These are phyloP conservation scores for Onychorhynchus coronatus DNA, from an alignment of 2,113 vertebrate genomes.

Conservation along the genomic window DNA sequence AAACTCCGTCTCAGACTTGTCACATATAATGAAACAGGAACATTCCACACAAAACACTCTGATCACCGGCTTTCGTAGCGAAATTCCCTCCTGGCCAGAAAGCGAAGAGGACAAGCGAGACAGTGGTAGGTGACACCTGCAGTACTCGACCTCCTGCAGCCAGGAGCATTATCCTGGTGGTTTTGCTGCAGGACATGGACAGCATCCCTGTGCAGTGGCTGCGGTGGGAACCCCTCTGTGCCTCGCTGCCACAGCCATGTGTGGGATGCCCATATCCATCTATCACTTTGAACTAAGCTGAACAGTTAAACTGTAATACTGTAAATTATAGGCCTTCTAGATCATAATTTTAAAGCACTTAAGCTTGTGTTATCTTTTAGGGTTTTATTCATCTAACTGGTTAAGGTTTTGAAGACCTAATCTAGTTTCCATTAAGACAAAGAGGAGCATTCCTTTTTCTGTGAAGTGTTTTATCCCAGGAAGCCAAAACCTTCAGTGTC, in stretches of 20 bases:
- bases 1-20: background rate
- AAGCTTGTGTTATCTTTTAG: background rate
- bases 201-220: rapidly evolving
- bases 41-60: slow-evolving; percentile 14
- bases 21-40: slow-evolving; percentile 34
- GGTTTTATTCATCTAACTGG: slow-evolving; percentile 1
- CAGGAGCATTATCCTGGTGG: background rate
- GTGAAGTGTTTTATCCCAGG: background rate
- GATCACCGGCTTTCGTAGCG: background rate
- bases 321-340: background rate
- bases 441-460: background rate
- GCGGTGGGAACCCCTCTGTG: background rate
- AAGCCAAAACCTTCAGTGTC: background rate
- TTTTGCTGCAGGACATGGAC: background rate
- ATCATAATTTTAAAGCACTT: background rate
- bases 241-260: background rate
- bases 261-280: background rate
- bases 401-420: slow-evolving; percentile 8
- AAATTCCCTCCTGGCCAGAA: background rate
- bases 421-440: slow-evolving; percentile 4
- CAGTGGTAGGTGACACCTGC: background rate
- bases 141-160: background rate
- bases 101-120: background rate
- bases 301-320: background rate
- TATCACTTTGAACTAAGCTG: background rate